Percentiles rank a stretch among this genome's conserved stretches.
Conservation (phyloP, 2,797 vertebrate genomes). For the Melanotaenia parkinsoni region DNA sequence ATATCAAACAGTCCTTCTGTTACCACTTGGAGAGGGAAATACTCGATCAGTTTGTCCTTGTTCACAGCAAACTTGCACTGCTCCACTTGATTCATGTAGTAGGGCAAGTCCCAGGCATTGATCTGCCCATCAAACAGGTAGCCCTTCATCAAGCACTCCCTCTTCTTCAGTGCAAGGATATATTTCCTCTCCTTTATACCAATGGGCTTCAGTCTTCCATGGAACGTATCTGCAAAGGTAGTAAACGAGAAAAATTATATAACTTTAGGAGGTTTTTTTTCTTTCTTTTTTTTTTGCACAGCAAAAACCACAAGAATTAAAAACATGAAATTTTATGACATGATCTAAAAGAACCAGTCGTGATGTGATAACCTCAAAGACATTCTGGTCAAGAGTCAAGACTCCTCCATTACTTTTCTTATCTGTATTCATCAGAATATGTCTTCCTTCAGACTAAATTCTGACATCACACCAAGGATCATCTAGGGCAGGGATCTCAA, state of each 20-base stretch:
- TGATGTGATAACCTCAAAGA: neutral
- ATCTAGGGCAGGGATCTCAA: no score
- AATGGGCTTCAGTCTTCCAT: constrained; percentile 87
- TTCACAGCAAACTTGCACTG: constrained; percentile 92
- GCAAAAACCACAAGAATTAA: neutral
- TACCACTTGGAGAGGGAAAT: constrained; percentile 92
- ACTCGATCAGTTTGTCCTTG: constrained; percentile 94
- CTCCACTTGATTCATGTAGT: constrained; percentile 94
- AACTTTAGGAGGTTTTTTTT: no score
- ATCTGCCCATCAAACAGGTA: constrained; percentile 88
- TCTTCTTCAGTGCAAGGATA: constrained; percentile 89
- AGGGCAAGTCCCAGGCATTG: constrained; percentile 94
- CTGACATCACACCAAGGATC: neutral
- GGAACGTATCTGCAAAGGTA: constrained; percentile 84
- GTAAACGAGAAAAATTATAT: neutral
- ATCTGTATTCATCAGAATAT: neutral
- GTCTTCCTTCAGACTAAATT: neutral
- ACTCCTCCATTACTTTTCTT: neutral
- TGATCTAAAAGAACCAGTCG: neutral
- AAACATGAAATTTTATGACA: neutral
- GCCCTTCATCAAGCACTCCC: constrained; percentile 88
- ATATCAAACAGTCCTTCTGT: constrained; percentile 90
- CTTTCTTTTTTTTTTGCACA: neutral
- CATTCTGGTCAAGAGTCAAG: neutral
- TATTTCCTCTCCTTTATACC: constrained; percentile 89